Conservation (phyloP, 2,888 invertebrate genomes). For the Metallyticus violacea region DNA sequence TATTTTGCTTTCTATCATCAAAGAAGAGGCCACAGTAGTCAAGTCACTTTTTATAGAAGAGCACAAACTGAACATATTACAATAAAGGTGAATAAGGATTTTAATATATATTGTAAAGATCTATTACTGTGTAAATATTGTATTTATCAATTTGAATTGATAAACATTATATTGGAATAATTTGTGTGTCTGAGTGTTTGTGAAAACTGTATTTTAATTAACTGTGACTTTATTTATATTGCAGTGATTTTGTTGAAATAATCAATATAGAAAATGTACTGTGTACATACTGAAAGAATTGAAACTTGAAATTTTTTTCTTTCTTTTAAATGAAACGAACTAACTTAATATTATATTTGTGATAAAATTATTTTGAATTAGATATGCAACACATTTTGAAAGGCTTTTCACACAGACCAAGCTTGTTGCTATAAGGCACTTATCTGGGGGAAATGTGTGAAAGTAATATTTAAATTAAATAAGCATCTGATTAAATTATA, state of each 20-base stretch:
- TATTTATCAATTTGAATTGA: not conserved
- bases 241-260: not conserved
- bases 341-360: too few species aligned
- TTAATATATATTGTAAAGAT: not conserved
- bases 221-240: not conserved
- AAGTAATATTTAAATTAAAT: not conserved
- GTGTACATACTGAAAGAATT: not conserved
- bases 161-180: not conserved
- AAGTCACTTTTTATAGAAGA: not conserved
- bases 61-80: not conserved
- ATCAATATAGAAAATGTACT: not conserved
- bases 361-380: not conserved
- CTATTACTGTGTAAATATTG: not conserved
- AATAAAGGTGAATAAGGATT: not conserved
- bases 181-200: not conserved
- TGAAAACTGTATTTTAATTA: not conserved
- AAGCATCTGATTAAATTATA: not conserved
- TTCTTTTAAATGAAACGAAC: not conserved
- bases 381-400: not conserved
- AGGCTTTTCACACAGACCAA: not conserved
- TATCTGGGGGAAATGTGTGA: not conserved
- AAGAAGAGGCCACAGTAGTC: not conserved
- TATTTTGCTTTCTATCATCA: not conserved
- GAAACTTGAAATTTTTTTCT: not conserved
- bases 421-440: not conserved